These are phyloP conservation scores for Drosophila kikkawai DNA, from an alignment of 1,140 invertebrate species.

Conservation along the genomic window DNA sequence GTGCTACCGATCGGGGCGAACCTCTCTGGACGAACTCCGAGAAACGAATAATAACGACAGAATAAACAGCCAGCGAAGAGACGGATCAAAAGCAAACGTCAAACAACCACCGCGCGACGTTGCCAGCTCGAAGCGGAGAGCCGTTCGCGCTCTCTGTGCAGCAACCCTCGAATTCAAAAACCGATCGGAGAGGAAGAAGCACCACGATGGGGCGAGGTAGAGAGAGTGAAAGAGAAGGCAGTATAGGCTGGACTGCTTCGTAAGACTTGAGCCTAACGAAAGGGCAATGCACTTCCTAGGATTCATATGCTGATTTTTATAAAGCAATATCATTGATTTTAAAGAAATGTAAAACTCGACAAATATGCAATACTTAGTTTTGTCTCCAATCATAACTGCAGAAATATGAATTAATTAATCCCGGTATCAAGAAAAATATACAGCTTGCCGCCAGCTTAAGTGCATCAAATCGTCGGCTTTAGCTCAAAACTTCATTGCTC, in stretches of 20 bases:
- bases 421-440: too few species aligned
- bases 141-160: constrained; percentile 26
- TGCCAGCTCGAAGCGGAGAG: constrained; percentile 31
- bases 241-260: constrained; percentile 23
- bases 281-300: constrained; percentile 26
- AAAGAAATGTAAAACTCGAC: background rate
- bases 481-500: background rate
- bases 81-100: constrained; percentile 63
- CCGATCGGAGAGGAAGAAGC: constrained; percentile 36
- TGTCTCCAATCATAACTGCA: background rate
- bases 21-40: constrained; percentile 37
- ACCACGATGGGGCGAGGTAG: background rate
- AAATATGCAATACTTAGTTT: background rate
- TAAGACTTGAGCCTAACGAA: background rate
- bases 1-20: constrained; percentile 34
- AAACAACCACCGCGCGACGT: constrained; percentile 70
- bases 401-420: background rate
- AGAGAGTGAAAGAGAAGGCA: constrained; percentile 20
- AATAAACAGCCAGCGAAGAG: constrained; percentile 49
- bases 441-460: background rate
- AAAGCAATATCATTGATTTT: background rate
- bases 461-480: constrained; percentile 14
- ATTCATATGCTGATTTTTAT: too few species aligned
- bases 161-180: constrained; percentile 65
- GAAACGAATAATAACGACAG: constrained; percentile 36